Evolutionary conservation across 2,113 vertebrate genomes (phyloP).

Genomic region (Callorhinus ursinus): DNA sequence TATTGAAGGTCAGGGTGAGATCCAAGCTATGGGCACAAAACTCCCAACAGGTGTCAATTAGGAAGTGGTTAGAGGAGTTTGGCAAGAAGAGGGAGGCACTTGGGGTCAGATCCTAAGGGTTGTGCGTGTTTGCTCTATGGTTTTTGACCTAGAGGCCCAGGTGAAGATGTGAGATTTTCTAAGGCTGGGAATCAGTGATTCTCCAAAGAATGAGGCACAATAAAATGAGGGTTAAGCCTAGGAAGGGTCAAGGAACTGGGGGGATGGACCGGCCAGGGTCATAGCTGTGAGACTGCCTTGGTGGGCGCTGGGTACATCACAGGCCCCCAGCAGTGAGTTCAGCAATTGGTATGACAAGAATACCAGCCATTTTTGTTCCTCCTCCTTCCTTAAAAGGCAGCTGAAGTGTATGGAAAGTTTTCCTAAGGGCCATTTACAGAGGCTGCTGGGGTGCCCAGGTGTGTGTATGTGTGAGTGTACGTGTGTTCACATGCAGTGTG

Average conservation of each 20-base stretch:
- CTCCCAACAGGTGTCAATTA: not conserved
- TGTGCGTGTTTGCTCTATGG: not conserved
- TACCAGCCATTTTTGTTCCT: not conserved
- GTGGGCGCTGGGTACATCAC: not conserved
- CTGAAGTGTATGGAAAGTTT: not conserved
- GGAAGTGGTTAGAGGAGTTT: not conserved
- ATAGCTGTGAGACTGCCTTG: not conserved
- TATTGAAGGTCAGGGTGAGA: not conserved
- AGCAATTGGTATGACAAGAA: not conserved
- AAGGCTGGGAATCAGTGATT: not conserved
- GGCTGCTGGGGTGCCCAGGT: not conserved
- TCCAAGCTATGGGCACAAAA: not conserved
- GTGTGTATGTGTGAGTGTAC: accelerated
- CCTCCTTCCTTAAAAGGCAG: not conserved
- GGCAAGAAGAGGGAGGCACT: not conserved
- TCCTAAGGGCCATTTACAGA: not conserved
- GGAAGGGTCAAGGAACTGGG: not conserved
- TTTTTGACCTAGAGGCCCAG: not conserved
- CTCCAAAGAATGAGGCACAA: not conserved
- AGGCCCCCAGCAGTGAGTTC: not conserved
- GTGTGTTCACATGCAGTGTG: not conserved
- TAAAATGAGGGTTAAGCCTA: not conserved
- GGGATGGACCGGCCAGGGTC: not conserved
- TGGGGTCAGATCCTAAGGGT: not conserved
- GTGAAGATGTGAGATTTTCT: not conserved